Evolutionary conservation across 2,888 invertebrate genomes (phyloP), one percentile per base, ranked within the genome.

Genomic region (Maniola hyperantus): DNA sequence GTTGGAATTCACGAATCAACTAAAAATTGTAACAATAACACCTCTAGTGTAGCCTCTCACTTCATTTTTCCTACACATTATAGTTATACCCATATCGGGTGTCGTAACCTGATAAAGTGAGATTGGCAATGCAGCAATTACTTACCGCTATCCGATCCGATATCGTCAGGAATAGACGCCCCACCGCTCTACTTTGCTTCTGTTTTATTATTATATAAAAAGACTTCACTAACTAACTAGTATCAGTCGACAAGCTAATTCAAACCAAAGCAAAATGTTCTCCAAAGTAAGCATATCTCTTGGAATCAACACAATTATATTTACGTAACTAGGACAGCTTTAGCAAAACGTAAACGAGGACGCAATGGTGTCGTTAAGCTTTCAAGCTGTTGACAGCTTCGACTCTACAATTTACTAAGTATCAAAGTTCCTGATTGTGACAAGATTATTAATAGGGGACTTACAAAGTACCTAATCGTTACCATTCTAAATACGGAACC

Each of bases 121-220:
- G 88, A 90, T 91, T 90, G 88, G 84, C 85, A 90, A 90, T 76
- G 82, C 82, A 68, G 85, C 89, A 88, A 91, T 91, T 88, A 88
- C 88, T 81, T 26, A 26, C 26, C 26, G 78, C 85, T 88, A 90
- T 89, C 88, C 81, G 87, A 89, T 90, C 89, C 83, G 88, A 90
- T 91, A 88, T 88, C 85, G 80, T 81, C 85, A 75, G 89, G 89
- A 89, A 86, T 85, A 87, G 83, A 77, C 79, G 65, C 87, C 90
- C 89, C 90, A 81, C 89, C 87, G 84, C 73, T 66, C 72, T 73
- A 65, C 71, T 55, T n/a, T 73, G 74, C 80, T 85, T 84, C 84
- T 84, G 82, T 88, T 90, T 91, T 90, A 88, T 90, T 86, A 86
- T 89, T 90, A 91, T 91, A 92, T 92, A 92, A 90, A 91, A 92